Base-by-base conservation (phyloP, 2,113 vertebrate genomes). In the Hyaena hyaena region DNA sequence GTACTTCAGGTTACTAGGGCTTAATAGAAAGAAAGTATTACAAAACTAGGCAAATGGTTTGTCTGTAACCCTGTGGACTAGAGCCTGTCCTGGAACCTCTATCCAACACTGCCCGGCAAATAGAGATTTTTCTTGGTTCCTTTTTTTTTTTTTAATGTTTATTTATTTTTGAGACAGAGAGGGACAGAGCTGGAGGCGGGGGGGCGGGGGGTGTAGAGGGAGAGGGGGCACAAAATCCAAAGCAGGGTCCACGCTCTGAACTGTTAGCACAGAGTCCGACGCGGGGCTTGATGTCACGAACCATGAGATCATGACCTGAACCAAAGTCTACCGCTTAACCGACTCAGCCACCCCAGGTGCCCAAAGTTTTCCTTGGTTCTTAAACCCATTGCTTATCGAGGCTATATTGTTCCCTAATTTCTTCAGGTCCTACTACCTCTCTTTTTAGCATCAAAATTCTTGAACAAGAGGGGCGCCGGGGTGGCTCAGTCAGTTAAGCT, bases 11-110 rank as follows among this genome's bases (percentile, higher is more conserved):
- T 33, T 53, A 33, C 66, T 94, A 33, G 11, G 24, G 28, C 58
- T 58, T 86, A 69, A 50, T 2, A 76, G 61, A 43, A 92, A 76
- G 61, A 43, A 92, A 71, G 19, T 23, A 31, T 39, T 43, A 21
- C 0, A 61, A 31, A 88, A n/a, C 7, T n/a, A 10, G 0, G 5
- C 31, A 80, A 2, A 31, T n/a, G 28, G 17, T 10, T 12, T 28
- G 48, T 19, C 10, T 63, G 15, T 8, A 14, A 2, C 45, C 9
- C 35, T 43, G 35, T 73, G 50, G 24, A 35, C 43, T 58, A 48
- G 2, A 74, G 16, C 4, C 14, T 73, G 16, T 39, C 43, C 11
- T 17, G 16, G 14, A 76, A 9, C n/a, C 33, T 66, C 55, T 16
- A 19, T 16, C 28, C 28, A 15, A 16, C 16, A 31, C 3, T 61